Conservation (phyloP, 2,888 invertebrate species). For the Aporophyla lueneburgensis region DNA sequence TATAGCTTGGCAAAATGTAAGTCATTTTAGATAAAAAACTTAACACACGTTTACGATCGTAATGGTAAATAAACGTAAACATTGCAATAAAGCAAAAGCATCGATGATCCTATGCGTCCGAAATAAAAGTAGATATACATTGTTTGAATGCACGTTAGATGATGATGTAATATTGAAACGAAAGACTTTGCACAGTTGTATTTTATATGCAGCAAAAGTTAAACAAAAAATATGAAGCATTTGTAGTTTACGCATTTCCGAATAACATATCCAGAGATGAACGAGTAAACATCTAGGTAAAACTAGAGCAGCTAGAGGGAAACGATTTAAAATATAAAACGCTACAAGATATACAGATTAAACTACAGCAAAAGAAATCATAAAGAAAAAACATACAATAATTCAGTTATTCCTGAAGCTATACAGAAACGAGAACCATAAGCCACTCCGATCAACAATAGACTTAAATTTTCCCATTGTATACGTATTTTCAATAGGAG, state of each 20-base stretch:
- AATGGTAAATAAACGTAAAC: conserved; percentile 30
- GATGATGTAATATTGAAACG: conserved; percentile 13
- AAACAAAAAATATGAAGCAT: neutral
- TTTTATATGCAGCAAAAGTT: conserved; percentile 4
- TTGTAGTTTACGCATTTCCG: neutral
- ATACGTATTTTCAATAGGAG: conserved; percentile 31
- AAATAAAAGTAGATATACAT: conserved; percentile 26
- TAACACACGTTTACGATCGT: conserved; percentile 26
- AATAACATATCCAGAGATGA: neutral
- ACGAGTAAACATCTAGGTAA: neutral
- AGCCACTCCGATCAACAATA: conserved; percentile 35
- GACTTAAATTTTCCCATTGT: conserved; percentile 32
- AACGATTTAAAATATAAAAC: neutral
- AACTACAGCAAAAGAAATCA: neutral
- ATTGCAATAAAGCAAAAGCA: conserved; percentile 36
- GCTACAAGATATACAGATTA: neutral
- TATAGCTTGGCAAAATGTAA: neutral
- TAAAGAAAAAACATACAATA: neutral
- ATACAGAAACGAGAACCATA: conserved; percentile 9
- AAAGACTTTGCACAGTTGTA: neutral
- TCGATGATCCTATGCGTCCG: conserved; percentile 30
- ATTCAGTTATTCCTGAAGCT: conserved; percentile 8
- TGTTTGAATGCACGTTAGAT: conserved; percentile 9
- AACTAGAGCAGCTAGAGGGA: neutral
- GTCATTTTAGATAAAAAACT: neutral